phyloP scores from a whole-genome alignment of 2,888 invertebrate species.

The Nebria salina region DNA sequence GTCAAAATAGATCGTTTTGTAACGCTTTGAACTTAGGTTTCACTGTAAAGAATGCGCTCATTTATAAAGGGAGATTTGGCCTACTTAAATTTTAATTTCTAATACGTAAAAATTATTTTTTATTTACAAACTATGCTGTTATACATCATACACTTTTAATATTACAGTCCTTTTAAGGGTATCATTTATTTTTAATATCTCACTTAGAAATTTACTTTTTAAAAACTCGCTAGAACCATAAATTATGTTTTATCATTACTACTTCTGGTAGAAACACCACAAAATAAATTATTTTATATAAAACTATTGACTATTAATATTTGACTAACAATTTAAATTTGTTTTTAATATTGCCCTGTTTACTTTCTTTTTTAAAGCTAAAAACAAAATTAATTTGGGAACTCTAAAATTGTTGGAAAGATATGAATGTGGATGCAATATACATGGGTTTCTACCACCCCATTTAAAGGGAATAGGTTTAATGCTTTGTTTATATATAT shows the following conservation, averaged over 20 bases:
- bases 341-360: background rate
- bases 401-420: too few relatives aligned
- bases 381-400: background rate
- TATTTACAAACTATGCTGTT: background rate
- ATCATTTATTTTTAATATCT: too few relatives aligned
- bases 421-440: background rate
- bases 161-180: background rate
- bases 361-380: background rate
- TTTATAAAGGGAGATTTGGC: constrained; percentile 12
- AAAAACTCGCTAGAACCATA: too few relatives aligned
- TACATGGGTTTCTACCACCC: too few relatives aligned
- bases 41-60: background rate
- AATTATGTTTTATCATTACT: too few relatives aligned
- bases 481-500: too few relatives aligned
- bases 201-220: too few relatives aligned
- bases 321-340: background rate
- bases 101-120: background rate
- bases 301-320: too few relatives aligned
- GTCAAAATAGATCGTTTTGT: constrained; percentile 16
- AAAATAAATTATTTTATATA: too few relatives aligned
- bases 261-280: too few relatives aligned
- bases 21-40: background rate
- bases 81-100: background rate
- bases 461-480: too few relatives aligned
- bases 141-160: background rate